Base-by-base conservation (phyloP, 1,140 invertebrate species). In the Caenorhabditis briggsae region DNA sequence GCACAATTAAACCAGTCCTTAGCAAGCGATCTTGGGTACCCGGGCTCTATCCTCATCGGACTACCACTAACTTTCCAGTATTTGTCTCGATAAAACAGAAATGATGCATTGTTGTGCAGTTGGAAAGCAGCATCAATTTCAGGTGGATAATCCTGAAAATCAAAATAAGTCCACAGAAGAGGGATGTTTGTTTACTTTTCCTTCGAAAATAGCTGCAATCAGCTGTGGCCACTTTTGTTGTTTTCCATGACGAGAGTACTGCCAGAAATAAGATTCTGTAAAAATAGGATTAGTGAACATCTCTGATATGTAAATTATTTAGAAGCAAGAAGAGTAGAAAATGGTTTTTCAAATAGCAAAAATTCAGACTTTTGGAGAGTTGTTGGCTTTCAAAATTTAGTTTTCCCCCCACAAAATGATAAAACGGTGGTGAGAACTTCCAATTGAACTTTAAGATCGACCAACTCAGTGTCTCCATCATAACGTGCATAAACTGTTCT, bases 221-320 rank as follows among this genome's bases (percentile, higher is more conserved):
- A n/a, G 7, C 12, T 78, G 70, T n/a, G 87, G 87, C 84, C 87
- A 88, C 16, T 18, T 11, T 11, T 33, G 5, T 16, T 53, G 65
- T 53, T 88, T 88, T 64, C 87, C 87, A 8, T 56, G 59, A 20
- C 87, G 70, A 25, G 82, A 86, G 59, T 88, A 88, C 23, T 56
- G 61, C 87, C 87, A 88, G 25, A 70, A 88, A 25, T 86, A n/a
- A 16, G 83, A 64, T 48, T 88, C 84, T 86, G 33, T 55, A 84
- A 58, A 70, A n/a, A n/a, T n/a, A n/a, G n/a, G n/a, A n/a, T n/a
- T n/a, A n/a, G n/a, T n/a, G n/a, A n/a, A n/a, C n/a, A n/a, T n/a
- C n/a, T n/a, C n/a, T n/a, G n/a, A n/a, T n/a, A n/a, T n/a, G n/a
- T n/a, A 33, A 33, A 3, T 33, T 33, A 33, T 33, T 33, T n/a